phyloP scores from a whole-genome alignment of 2,888 invertebrate species.

The Agrotis segetum region DNA sequence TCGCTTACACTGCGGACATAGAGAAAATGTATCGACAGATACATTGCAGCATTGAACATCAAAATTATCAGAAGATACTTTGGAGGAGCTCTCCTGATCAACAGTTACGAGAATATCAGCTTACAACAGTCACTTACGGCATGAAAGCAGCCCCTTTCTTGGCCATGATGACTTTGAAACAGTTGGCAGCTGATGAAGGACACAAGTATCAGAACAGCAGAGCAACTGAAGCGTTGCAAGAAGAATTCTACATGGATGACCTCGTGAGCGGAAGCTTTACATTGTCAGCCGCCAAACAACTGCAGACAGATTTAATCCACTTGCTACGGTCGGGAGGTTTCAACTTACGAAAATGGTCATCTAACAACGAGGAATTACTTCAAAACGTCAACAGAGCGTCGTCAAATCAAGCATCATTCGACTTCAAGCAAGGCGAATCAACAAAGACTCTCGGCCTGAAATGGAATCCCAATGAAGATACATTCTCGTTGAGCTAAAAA shows the following conservation, averaged over 20 bases:
- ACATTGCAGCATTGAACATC: slow-evolving; percentile 2
- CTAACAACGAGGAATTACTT: slow-evolving; percentile 2
- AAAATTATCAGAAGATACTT: background rate
- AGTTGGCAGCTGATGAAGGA: background rate
- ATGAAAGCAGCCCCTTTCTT: too few species aligned
- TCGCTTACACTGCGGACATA: background rate
- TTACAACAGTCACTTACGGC: background rate
- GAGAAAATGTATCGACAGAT: background rate
- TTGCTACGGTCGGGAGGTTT: background rate
- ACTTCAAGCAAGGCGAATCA: background rate
- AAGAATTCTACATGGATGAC: too few species aligned
- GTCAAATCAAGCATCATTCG: background rate
- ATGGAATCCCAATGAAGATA: background rate
- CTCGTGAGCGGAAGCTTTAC: too few species aligned
- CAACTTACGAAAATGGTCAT: background rate
- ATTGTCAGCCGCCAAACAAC: too few species aligned
- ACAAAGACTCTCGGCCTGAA: slow-evolving; percentile 1
- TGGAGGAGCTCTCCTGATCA: background rate
- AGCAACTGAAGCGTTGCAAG: too few species aligned
- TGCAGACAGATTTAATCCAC: too few species aligned
- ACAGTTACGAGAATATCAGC: background rate
- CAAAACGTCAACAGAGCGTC: background rate
- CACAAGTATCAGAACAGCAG: too few species aligned
- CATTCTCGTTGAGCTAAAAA: slow-evolving; percentile 1
- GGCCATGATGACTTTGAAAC: background rate